Evolutionary conservation across 2,888 invertebrate genomes (phyloP).

Genomic region (Autographa pulchrina): DNA sequence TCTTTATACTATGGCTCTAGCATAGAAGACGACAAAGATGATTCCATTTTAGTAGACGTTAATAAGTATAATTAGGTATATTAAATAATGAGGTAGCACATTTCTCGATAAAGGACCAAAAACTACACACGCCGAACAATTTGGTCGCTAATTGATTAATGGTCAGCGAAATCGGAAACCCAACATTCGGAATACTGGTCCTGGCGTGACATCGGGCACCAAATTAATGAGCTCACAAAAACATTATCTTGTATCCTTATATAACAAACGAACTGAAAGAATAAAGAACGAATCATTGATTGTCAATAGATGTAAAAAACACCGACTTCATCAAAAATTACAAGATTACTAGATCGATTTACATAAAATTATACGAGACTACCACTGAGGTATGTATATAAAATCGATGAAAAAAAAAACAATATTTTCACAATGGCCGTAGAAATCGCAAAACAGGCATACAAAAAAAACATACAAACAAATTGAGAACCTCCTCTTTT

Average conservation of each 20-base stretch:
- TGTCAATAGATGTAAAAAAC: too few species aligned
- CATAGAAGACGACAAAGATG: not conserved
- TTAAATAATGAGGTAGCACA: not conserved
- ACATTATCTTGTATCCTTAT: not conserved
- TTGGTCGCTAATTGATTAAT: constrained; percentile 4
- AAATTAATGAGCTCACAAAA: not conserved
- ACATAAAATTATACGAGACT: too few species aligned
- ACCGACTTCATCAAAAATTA: too few species aligned
- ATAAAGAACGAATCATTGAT: constrained; percentile 63
- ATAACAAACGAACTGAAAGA: constrained; percentile 20
- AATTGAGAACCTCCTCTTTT: too few species aligned
- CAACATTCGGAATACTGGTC: constrained; percentile 1
- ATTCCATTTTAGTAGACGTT: not conserved
- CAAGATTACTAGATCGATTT: too few species aligned
- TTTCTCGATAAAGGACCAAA: not conserved
- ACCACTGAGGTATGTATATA: too few species aligned
- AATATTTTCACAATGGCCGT: too few species aligned
- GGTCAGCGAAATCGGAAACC: constrained; percentile 4
- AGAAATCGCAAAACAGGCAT: too few species aligned
- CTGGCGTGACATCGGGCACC: not conserved
- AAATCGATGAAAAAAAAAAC: too few species aligned
- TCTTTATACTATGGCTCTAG: too few species aligned
- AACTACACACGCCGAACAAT: not conserved
- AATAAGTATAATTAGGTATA: not conserved
- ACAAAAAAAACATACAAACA: too few species aligned